Evolutionary conservation across 2,113 vertebrate genomes (phyloP), one percentile per base, ranked within the genome.

Genomic region (Cyprinus carpio): DNA sequence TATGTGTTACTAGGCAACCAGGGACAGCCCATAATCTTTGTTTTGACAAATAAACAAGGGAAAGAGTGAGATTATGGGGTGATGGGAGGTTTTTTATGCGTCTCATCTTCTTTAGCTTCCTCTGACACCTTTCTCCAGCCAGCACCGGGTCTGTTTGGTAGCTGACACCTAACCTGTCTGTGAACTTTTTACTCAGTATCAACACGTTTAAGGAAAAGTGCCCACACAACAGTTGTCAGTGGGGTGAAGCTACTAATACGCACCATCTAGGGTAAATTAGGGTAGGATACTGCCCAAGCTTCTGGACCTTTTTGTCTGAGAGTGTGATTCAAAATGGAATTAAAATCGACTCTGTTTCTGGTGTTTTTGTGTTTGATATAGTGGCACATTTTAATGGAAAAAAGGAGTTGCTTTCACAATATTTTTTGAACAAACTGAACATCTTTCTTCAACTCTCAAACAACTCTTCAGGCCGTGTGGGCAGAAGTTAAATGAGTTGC

Each of bases 1-100:
- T 64, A 81, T 31, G 75, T 58, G 49, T 79, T 84, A 76, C 82
- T 15, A 67, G 64, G 77, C 72, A 87, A 85, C 72, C 62, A 51
- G 49, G 25, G 37, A 82, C 77, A 87, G 72, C 56, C 75, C 80
- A 83, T 72, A 83, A 87, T 62, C 64, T 65, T 71, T 67, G 76
- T 85, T 80, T 71, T 79, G 20, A 34, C 37, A 69, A 54, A 77
- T 69, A 79, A 78, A 56, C 23, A 67, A 74, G 69, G 13, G 56
- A 16, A 60, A 79, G 18, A 84, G 49, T 31, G n/a, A 18, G 64
- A 76, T 49, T 75, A 29, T 31, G 23, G 27, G 8, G 2, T 54
- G 71, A 23, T 25, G 49, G 67, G 13, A 71, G 64, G 31, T 34
- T 79, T 27, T 34, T 13, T 1, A n/a, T 16, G 29, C 27, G 13